These are phyloP conservation scores for Aplysina aerophoba DNA, from an alignment of 37 sponge, comb jelly and placozoan species.

Conservation along the genomic window DNA sequence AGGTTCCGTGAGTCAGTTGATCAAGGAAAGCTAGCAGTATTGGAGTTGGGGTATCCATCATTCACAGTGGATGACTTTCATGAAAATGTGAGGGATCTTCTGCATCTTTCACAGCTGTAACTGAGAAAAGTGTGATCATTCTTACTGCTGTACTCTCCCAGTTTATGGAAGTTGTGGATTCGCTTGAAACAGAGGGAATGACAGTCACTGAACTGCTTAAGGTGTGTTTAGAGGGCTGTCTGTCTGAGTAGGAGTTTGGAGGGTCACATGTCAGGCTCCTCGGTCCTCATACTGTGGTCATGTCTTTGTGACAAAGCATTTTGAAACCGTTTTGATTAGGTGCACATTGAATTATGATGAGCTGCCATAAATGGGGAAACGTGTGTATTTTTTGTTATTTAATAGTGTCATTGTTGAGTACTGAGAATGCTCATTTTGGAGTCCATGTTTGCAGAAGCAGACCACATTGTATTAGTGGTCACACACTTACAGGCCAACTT, in stretches of 20 bases:
- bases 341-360: too few relatives aligned
- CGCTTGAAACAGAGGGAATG: constrained; percentile 36
- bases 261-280: neutral
- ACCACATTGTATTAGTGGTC: too few relatives aligned
- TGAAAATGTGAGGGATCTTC: constrained; percentile 67
- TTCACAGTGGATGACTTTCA: constrained; percentile 96
- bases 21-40: constrained; percentile 47
- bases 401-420: too few relatives aligned
- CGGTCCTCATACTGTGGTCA: too few relatives aligned
- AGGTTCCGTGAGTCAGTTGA: constrained; percentile 74
- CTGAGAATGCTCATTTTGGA: too few relatives aligned
- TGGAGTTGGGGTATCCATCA: constrained; percentile 77
- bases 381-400: too few relatives aligned
- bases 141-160: neutral
- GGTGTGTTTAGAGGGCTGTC: constrained; percentile 35
- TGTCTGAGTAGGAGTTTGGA: neutral
- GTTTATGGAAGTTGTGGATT: constrained; percentile 80
- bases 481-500: too few relatives aligned
- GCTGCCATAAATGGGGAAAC: too few relatives aligned
- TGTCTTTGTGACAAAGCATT: too few relatives aligned
- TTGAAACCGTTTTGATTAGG: too few relatives aligned
- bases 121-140: neutral
- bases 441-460: too few relatives aligned
- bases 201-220: constrained; percentile 53
- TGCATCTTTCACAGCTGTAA: neutral